These are phyloP conservation scores for Phytoseiulus persimilis DNA, from an alignment of 2,888 invertebrate species.

Conservation along the genomic window DNA sequence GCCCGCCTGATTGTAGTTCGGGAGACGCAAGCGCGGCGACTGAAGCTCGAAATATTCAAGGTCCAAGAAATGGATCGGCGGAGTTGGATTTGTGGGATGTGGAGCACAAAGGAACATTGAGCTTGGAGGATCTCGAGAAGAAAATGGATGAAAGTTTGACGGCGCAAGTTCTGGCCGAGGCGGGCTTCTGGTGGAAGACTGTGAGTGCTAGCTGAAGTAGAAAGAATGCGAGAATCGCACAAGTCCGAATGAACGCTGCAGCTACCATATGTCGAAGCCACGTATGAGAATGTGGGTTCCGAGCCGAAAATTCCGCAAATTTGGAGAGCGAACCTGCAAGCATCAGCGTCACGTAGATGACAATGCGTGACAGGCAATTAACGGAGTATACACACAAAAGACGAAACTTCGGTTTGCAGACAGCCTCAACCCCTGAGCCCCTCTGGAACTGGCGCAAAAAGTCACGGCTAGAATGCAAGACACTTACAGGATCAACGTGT, in stretches of 20 bases:
- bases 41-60: background rate
- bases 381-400: too few relatives aligned
- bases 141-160: slow-evolving; percentile 7
- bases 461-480: background rate
- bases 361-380: too few relatives aligned
- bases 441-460: background rate
- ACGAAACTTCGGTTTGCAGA: too few relatives aligned
- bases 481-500: slow-evolving; percentile 42
- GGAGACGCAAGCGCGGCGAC: too few relatives aligned
- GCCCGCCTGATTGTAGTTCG: too few relatives aligned
- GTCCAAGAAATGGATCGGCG: slow-evolving; percentile 9
- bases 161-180: background rate
- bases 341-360: too few relatives aligned
- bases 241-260: too few relatives aligned
- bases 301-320: too few relatives aligned
- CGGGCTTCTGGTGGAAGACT: slow-evolving; percentile 47
- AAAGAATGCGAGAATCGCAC: background rate
- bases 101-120: background rate
- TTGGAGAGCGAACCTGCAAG: too few relatives aligned
- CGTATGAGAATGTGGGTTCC: too few relatives aligned
- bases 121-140: background rate
- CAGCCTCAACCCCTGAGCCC: too few relatives aligned
- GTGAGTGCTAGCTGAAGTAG: background rate
- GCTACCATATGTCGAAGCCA: too few relatives aligned
- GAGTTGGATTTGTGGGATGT: background rate